Evolutionary conservation across 2,888 invertebrate species (phyloP), one percentile per base, ranked within the genome.

Genomic region (Phortica magna): DNA sequence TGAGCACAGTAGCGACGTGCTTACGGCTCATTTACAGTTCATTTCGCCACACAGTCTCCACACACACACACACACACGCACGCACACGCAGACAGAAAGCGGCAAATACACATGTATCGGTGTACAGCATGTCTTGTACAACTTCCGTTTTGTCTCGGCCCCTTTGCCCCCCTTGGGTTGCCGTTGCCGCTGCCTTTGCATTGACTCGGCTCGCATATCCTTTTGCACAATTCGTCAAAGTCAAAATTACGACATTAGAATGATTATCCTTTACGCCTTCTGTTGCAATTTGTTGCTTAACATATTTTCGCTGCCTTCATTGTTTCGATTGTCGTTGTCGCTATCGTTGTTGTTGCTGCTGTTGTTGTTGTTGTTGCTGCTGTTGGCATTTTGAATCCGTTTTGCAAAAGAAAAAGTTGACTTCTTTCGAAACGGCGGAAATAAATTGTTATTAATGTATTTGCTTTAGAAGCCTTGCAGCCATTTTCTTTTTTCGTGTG

Each of bases 391-490:
- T 53, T n/a, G n/a, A 53, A 53, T 53, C 10, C n/a, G n/a, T 53
- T 53, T 53, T n/a, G 53, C 53, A 53, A 53, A 53, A 53, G 10
- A n/a, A 53, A 53, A 53, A 14, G 53, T 14, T 53, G 53, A 53
- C 53, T 53, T 53, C 53, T n/a, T 10, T 53, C n/a, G 53, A 53
- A 53, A 53, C 53, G n/a, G 53, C n/a, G 53, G 53, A 53, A 14
- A 53, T 53, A 53, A 53, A 53, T 53, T 53, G 53, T 53, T 53
- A 53, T 53, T 53, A 53, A 53, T 53, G 53, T 53, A n/a, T 53
- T 53, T 53, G 53, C n/a, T 53, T 53, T 7, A 53, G 12, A 53
- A 14, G 53, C 53, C 53, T n/a, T 53, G 7, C 53, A 53, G n/a
- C 53, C 1, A 2, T 53, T 53, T 14, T n/a, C 4, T 53, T 10